Conservation (phyloP, 2,888 invertebrate species). For the Mesorhabditis sp. region DNA sequence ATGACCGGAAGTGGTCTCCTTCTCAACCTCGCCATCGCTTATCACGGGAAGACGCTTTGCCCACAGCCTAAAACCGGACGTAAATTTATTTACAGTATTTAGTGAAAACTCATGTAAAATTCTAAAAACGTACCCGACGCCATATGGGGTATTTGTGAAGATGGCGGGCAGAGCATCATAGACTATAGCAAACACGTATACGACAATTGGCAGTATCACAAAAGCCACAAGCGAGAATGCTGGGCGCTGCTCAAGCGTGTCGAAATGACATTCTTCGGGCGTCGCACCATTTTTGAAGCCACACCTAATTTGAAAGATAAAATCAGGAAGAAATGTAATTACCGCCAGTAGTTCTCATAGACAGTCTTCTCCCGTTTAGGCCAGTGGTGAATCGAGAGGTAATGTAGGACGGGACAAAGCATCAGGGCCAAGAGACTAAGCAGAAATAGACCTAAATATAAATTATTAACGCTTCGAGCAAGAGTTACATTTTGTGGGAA, state of each 20-base stretch:
- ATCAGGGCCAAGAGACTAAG: no score
- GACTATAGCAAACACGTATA: not conserved
- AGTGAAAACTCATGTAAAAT: not conserved
- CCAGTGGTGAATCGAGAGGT: no score
- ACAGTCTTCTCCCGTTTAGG: no score
- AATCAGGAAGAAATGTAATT: no score
- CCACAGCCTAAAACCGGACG: not conserved
- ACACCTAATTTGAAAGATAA: not conserved
- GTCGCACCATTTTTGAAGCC: not conserved
- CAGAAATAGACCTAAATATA: no score
- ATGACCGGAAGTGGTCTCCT: no score
- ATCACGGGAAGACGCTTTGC: not conserved
- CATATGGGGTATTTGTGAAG: not conserved
- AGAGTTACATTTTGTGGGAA: no score
- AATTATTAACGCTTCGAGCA: no score
- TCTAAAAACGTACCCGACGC: not conserved
- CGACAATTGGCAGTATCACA: not conserved
- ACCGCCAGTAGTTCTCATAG: no score
- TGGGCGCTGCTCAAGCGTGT: conserved; percentile 1
- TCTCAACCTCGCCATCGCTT: no score
- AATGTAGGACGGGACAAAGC: no score
- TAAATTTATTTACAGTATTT: no score
- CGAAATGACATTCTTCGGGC: not conserved
- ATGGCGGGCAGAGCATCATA: not conserved
- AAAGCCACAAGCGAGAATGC: not conserved